Evolutionary conservation across 2,797 vertebrate species (phyloP), one percentile per base, ranked within the genome.

Genomic region (Takifugu ocellatus): DNA sequence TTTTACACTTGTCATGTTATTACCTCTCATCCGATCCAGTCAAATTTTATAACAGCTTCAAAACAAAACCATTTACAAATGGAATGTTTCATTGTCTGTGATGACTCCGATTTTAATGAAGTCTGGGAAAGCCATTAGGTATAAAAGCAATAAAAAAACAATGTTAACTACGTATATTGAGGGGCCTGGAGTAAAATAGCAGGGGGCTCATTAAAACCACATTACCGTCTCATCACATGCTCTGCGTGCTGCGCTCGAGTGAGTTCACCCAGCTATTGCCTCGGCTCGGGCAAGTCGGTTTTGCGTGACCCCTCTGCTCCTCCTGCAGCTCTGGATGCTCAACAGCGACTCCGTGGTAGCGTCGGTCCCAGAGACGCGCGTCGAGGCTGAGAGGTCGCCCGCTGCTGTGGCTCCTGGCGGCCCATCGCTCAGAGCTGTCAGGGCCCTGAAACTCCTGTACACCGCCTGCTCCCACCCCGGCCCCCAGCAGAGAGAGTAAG

Each of bases 261-360:
- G 26, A 17, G 29, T 24, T 24, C 36, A 3, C 6, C 0, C n/a
- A 49, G 33, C 51, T 31, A 36, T 12, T 47, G 2, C 44, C 47
- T 25, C 3, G 2, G 6, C 27, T 1, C n/a, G 1, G 11, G 49
- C 42, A 48, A 46, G 25, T 68, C 17, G 44, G 6, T n/a, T 46
- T 64, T 44, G 56, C 66, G 52, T 68, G 63, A 79, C 55, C 58
- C 56, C 56, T 81, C 49, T 80, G 50, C 61, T 51, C 74, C 82
- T 47, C 57, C 54, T 56, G 53, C 79, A 99, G 97, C 77, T 98
- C 33, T 99, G 97, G 96, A 86, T 99, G 75, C 86, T 99, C 87
- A 99, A 99, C 90, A 91, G 87, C 45, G 96, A 98, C 82, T 94
- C 95, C 26, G 75, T 98, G 78, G 81, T 93, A 42, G 90, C 92